Evolutionary conservation across 2,113 vertebrate genomes (phyloP).

Genomic region (Prunella fulvescens): DNA sequence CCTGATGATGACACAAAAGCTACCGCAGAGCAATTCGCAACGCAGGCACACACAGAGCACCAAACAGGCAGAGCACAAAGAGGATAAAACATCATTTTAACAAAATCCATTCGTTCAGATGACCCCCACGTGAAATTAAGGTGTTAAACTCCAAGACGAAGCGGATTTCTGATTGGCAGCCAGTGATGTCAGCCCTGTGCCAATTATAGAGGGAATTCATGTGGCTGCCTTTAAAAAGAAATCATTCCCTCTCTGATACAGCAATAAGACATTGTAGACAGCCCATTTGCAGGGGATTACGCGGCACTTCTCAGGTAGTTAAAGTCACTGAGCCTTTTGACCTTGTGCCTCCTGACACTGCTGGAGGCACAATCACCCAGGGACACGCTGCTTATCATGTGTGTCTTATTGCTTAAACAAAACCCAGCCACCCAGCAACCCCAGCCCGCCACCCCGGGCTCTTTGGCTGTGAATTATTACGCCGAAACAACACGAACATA

Average conservation of each 20-base stretch:
- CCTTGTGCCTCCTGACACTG: constrained; percentile 11
- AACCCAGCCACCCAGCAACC: constrained; percentile 43
- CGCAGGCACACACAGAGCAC: not conserved
- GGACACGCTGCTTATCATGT: not conserved
- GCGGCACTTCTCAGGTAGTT: constrained; percentile 41
- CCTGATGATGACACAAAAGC: not conserved
- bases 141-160: not conserved
- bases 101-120: not conserved
- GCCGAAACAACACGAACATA: constrained; percentile 13
- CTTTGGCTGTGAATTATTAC: not conserved
- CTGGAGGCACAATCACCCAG: not conserved
- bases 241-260: constrained; percentile 14
- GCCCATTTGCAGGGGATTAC: constrained; percentile 60
- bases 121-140: not conserved
- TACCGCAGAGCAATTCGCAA: not conserved
- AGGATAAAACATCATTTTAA: not conserved
- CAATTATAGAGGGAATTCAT: constrained; percentile 27
- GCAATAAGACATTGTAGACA: constrained; percentile 28
- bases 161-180: constrained; percentile 4
- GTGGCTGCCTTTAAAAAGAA: constrained; percentile 14
- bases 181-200: constrained; percentile 4
- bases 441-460: constrained; percentile 6
- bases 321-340: constrained; percentile 56
- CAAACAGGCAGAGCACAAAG: not conserved
- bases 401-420: constrained; percentile 50